Evolutionary conservation across 2,113 vertebrate genomes (phyloP).

Genomic region (Myiopsitta monachus): DNA sequence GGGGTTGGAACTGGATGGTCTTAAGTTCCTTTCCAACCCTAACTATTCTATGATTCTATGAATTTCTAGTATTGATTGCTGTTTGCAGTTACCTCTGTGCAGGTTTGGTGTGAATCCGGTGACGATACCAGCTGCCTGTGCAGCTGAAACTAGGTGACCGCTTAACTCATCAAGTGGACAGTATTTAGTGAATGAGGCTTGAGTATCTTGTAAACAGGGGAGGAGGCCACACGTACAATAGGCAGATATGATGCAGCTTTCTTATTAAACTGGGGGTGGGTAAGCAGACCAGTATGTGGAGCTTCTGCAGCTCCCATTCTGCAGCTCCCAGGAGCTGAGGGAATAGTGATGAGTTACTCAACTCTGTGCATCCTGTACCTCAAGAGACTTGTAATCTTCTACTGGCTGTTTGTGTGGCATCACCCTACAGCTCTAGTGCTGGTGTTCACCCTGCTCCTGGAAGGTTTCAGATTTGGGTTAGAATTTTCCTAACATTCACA

Average conservation of each 20-base stretch:
- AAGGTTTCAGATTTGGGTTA: not conserved
- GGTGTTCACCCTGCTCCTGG: not conserved
- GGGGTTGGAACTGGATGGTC: too few relatives aligned
- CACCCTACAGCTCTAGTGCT: not conserved
- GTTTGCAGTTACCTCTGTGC: not conserved
- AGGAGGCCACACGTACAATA: not conserved
- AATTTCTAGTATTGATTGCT: not conserved
- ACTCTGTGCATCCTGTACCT: not conserved
- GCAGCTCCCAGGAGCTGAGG: not conserved
- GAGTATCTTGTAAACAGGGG: not conserved
- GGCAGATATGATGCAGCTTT: not conserved
- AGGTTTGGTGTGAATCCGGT: not conserved
- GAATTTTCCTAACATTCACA: not conserved
- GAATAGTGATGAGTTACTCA: not conserved
- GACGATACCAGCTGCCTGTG: accelerated
- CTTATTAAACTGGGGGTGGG: not conserved
- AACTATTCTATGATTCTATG: not conserved
- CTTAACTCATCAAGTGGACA: not conserved
- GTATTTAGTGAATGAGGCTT: not conserved
- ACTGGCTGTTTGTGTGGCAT: not conserved
- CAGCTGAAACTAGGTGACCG: not conserved
- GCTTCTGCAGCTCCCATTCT: not conserved
- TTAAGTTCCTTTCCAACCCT: too few relatives aligned
- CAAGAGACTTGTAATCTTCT: not conserved
- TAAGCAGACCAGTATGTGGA: not conserved